Evolutionary conservation across 2,113 vertebrate species (phyloP).

Genomic region (Ornithorhynchus anatinus): DNA sequence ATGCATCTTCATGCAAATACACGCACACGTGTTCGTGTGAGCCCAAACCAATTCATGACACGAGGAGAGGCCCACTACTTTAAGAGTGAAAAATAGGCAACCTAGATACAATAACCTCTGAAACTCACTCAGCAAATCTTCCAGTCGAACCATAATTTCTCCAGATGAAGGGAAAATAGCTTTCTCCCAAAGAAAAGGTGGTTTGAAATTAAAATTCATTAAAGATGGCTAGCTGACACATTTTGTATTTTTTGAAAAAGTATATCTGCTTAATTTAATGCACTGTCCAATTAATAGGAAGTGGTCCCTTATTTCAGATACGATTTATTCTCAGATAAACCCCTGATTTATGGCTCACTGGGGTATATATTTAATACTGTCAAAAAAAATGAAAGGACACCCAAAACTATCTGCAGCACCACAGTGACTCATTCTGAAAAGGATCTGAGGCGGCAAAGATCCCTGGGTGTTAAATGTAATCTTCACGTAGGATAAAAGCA

Average conservation of each 20-base stretch:
- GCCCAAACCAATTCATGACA: background rate
- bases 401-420: slow-evolving; percentile 75
- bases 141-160: slow-evolving; percentile 39
- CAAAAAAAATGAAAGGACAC: slow-evolving; percentile 68
- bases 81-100: slow-evolving; percentile 38
- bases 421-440: slow-evolving; percentile 72
- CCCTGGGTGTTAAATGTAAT: slow-evolving; percentile 77
- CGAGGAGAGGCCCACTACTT: slow-evolving; percentile 2
- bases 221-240: slow-evolving; percentile 66
- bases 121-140: slow-evolving; percentile 51
- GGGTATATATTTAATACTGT: slow-evolving; percentile 74
- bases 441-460: slow-evolving; percentile 71
- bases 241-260: slow-evolving; percentile 70
- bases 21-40: too few species aligned
- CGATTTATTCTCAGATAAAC: slow-evolving; percentile 77
- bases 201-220: slow-evolving; percentile 74
- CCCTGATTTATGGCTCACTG: slow-evolving; percentile 74
- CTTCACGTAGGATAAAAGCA: slow-evolving; percentile 72
- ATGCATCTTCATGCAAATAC: too few species aligned
- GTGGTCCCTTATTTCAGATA: slow-evolving; percentile 76
- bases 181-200: slow-evolving; percentile 65
- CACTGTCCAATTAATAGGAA: slow-evolving; percentile 76
- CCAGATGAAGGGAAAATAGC: slow-evolving; percentile 16
- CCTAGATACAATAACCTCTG: slow-evolving; percentile 23
- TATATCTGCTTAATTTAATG: slow-evolving; percentile 73